Evolutionary conservation across 2,888 invertebrate genomes (phyloP).

Genomic region (Cabera pusaria): DNA sequence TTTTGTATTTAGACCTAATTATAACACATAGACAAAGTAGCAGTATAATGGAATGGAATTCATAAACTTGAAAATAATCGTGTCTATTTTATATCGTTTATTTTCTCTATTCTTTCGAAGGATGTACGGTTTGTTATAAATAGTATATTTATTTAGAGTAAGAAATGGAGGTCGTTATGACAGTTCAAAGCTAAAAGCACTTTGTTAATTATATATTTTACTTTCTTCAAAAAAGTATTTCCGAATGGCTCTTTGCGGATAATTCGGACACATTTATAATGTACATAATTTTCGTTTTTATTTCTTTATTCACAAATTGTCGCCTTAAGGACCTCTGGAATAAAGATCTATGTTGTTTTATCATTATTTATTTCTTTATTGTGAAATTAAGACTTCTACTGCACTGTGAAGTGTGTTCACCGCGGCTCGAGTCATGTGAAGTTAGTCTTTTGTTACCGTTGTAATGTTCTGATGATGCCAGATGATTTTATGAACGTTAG

Average conservation of each 20-base stretch:
- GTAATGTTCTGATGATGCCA: conserved; percentile 54
- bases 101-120: conserved; percentile 41
- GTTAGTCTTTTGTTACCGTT: conserved; percentile 34
- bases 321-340: conserved; percentile 39
- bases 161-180: conserved; percentile 44
- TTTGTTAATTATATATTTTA: conserved; percentile 15
- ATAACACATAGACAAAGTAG: too few relatives aligned
- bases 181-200: conserved; percentile 26
- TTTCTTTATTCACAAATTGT: conserved; percentile 18
- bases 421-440: conserved; percentile 23
- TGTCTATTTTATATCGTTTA: too few relatives aligned
- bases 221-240: too few relatives aligned
- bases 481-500: conserved; percentile 67
- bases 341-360: conserved; percentile 42
- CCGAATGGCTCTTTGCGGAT: too few relatives aligned
- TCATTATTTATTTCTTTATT: conserved; percentile 36
- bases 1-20: too few relatives aligned
- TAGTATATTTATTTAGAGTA: conserved; percentile 63
- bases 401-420: too few relatives aligned
- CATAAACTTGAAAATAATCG: too few relatives aligned
- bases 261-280: too few relatives aligned
- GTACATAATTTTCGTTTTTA: conserved; percentile 7
- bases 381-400: too few relatives aligned
- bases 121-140: conserved; percentile 35
- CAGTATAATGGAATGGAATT: too few relatives aligned